Evolutionary conservation across 2,113 vertebrate species (phyloP).

Genomic region (Todiramphus saurophagus): DNA sequence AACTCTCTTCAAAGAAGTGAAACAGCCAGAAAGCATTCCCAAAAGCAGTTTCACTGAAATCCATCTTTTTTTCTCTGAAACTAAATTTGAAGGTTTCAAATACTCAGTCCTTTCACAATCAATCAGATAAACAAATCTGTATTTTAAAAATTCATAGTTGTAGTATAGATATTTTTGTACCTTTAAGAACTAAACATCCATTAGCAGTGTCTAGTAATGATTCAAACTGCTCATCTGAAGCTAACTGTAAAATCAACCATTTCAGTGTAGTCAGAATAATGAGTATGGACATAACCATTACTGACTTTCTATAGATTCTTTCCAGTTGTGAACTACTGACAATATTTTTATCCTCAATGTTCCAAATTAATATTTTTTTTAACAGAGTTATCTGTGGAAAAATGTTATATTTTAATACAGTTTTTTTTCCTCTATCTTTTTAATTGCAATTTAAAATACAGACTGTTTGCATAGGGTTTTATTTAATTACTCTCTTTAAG

Average conservation of each 20-base stretch:
- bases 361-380: background rate
- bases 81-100: background rate
- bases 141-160: background rate
- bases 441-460: background rate
- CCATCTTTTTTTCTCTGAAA: background rate
- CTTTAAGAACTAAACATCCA: background rate
- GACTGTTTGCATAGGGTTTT: background rate
- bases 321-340: background rate
- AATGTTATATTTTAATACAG: fast-evolving
- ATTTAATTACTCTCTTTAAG: background rate
- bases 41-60: background rate
- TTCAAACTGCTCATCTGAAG: background rate
- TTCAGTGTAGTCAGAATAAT: background rate
- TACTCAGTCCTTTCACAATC: background rate
- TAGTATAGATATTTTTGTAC: background rate
- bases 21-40: background rate
- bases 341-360: background rate
- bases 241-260: background rate
- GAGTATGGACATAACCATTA: background rate
- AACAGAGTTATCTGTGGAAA: background rate
- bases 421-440: background rate
- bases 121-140: fast-evolving
- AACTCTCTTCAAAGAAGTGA: background rate
- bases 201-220: background rate
- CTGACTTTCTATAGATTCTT: background rate